Percentiles rank a stretch among this genome's conserved stretches.
These are phyloP conservation scores for Mus musculus DNA, from an alignment of 2,113 vertebrate genomes.

Conservation along the genomic window GRCm39 chr14:93767001-93767500, in stretches of 20 bases:
- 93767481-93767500: slow-evolving; percentile 68
- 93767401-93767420: slow-evolving; percentile 73
- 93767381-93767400: slow-evolving; percentile 63
- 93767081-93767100: too few species aligned
- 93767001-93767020: too few species aligned
- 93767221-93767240: background rate
- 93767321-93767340: slow-evolving; percentile 52
- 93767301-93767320: slow-evolving; percentile 18
- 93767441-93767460: slow-evolving; percentile 76
- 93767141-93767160: too few species aligned
- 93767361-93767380: slow-evolving; percentile 68
- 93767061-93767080: too few species aligned
- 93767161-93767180: too few species aligned
- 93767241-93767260: slow-evolving; percentile 2
- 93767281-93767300: slow-evolving; percentile 1
- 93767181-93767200: too few species aligned
- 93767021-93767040: too few species aligned
- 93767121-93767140: too few species aligned
- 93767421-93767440: slow-evolving; percentile 68
- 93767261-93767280: slow-evolving; percentile 19
- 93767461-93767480: slow-evolving; percentile 76
- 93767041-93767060: too few species aligned
- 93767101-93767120: too few species aligned
- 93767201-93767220: background rate
- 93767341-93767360: slow-evolving; percentile 62